A percentile compares a stretch with the other conserved stretches of the same genome.
These are phyloP conservation scores for Clunio marinus DNA, from an alignment of 2,888 invertebrate genomes.

Conservation along the genomic window DNA sequence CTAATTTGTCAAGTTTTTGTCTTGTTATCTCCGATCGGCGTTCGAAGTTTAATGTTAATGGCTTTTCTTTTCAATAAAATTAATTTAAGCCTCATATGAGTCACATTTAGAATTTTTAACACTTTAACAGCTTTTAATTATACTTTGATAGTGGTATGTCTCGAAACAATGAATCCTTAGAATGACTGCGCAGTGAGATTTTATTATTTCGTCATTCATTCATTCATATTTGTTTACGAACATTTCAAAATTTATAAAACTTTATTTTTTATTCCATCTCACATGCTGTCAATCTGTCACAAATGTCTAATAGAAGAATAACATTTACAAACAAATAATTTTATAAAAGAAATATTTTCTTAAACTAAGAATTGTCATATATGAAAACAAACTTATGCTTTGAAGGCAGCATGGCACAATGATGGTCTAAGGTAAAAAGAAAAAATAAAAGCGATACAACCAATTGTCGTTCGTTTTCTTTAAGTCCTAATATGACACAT, in stretches of 20 bases:
- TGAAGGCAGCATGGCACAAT: not conserved
- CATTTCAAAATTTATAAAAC: slow-evolving; percentile 4
- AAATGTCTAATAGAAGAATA: slow-evolving; percentile 28
- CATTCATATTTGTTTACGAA: slow-evolving; percentile 9
- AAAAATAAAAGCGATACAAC: slow-evolving; percentile 8
- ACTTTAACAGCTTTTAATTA: not conserved
- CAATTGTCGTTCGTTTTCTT: slow-evolving; percentile 25
- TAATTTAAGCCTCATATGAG: not conserved
- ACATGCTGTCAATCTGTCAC: slow-evolving; percentile 31
- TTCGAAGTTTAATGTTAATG: not conserved
- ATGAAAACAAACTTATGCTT: not conserved
- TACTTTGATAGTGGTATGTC: not conserved
- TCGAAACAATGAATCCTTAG: too few relatives aligned
- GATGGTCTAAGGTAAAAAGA: not conserved
- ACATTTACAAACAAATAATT: slow-evolving; percentile 33
- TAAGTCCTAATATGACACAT: not conserved
- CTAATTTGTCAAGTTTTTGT: slow-evolving; percentile 1
- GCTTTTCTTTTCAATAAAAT: not conserved
- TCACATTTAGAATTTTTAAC: not conserved
- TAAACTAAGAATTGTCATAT: not conserved
- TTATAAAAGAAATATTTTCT: not conserved
- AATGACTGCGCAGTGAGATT: not conserved
- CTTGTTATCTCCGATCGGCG: not conserved
- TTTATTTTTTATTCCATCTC: slow-evolving; percentile 4
- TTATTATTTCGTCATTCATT: not conserved